Base-by-base conservation (phyloP, 2,113 vertebrate genomes). In the Zapornia atra region DNA sequence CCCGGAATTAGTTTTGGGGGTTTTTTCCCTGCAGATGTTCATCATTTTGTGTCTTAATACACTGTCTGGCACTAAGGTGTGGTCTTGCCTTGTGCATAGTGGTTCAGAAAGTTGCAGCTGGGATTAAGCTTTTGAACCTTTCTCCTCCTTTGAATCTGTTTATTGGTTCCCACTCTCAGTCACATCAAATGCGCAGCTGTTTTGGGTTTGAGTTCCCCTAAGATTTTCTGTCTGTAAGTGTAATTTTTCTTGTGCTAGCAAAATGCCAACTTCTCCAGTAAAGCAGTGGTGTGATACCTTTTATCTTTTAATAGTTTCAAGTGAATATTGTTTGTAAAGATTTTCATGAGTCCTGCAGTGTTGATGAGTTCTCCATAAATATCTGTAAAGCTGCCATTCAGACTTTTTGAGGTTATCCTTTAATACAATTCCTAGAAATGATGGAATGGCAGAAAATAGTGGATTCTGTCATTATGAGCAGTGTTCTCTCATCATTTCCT, bases 171-270 rank as follows among this genome's bases (percentile, higher is more conserved):
- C 2, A 0, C 75, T 91, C 53, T 63, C 57, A 71, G 40, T 56
- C 1, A 0, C 3, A 9, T 84, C 46, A 91, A 59, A 16, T 0
- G 0, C 51, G 38, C 1, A 0, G 5, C 60, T 0, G 0, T 54
- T 96, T 87, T 73, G 36, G 16, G 63, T 78, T 90, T 70, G 63
- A 61, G 33, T 25, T 19, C 42, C 15, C 57, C 48, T 82, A 81
- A 54, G 46, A 78, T 86, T 91, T 81, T 16, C 68, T 80, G 2
- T 73, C 64, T 61, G 15, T 48, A 6, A 78, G 60, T 21, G 10
- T 71, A 15, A 29, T 64, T 89, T 71, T 87, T 84, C 42, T 51
- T 90, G 18, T 54, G 21, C 56, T 71, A 60, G 40, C 26, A 65
- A 36, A 61, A 57, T 60, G 15, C 15, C 19, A 12, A 25, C 28